Base-by-base conservation (phyloP, 92 coral and sea anemone genomes). In the Palythoa grandis region DNA sequence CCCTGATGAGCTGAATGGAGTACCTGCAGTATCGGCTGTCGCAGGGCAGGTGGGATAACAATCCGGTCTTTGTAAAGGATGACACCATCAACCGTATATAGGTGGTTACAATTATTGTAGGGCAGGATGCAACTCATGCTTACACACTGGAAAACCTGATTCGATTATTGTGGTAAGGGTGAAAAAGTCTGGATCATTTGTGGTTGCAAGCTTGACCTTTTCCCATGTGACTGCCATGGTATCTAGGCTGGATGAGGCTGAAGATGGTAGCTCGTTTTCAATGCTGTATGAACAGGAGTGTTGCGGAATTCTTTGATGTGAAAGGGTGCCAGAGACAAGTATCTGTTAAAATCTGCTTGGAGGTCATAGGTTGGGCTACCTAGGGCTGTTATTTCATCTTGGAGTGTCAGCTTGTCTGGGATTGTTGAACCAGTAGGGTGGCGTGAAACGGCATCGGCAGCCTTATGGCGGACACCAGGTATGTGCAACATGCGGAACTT, bases 1-100 rank as follows among this genome's bases (percentile, higher is more conserved):
- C 93, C 91, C 56, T 91, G 92, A 78, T 91, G 92, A 3, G 91
- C 89, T 2, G 92, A 83, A 52, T 89, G 94, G 0, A 91, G 77
- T 29, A 71, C 54, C 0, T 87, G 20, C 52, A 87, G 68, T 19
- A 89, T 58, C 7, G 87, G 70, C 48, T 79, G 50, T 83, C 86
- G 74, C 5, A 88, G 91, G 52, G 92, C 76, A 19, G 90, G 88
- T 83, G 91, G 92, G 65, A 85, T 87, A 35, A 91, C 82, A 5
- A 86, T 87, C 43, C 84, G 88, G 24, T 91, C 75, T 58, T 89
- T 93, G 75, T 84, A 88, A 19, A 76, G 25, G 48, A 78, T 53
- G 50, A 87, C 73, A 9, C 86, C 74, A 35, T 60, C 90, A 0
- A 87, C 85, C 0, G 90, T 87, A 90, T 8, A 8, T 0, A 90